A percentile compares a stretch with the other conserved stretches of the same genome.
Evolutionary conservation across 1,140 invertebrate species (phyloP).

Genomic region (Ceratina japonica): DNA sequence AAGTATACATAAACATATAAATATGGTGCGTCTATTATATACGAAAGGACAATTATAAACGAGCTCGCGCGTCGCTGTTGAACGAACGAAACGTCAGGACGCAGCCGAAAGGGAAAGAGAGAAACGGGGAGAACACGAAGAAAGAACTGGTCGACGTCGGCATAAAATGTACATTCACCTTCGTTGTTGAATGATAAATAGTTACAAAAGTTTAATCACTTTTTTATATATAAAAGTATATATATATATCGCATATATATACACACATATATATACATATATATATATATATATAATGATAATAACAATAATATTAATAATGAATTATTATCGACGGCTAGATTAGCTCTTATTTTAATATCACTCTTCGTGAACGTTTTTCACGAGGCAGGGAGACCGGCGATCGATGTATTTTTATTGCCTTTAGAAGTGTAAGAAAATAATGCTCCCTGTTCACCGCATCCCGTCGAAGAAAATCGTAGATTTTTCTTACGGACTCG

Average conservation of each 20-base stretch:
- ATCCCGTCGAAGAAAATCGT: too few relatives aligned
- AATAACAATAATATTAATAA: slow-evolving; percentile 47
- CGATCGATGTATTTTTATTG: slow-evolving; percentile 27
- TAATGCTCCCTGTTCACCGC: background rate
- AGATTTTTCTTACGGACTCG: background rate
- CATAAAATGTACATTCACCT: slow-evolving; percentile 44
- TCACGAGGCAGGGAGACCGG: slow-evolving; percentile 18
- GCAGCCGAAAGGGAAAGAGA: slow-evolving; percentile 16
- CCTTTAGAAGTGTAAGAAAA: background rate
- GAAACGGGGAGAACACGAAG: slow-evolving; percentile 26
- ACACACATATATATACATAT: slow-evolving; percentile 29
- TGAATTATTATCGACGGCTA: slow-evolving; percentile 60
- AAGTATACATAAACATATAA: slow-evolving; percentile 29
- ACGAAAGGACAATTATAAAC: slow-evolving; percentile 38
- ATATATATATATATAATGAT: slow-evolving; percentile 29
- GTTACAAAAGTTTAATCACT: slow-evolving; percentile 68
- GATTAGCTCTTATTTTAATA: slow-evolving; percentile 53
- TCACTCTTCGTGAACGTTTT: slow-evolving; percentile 28
- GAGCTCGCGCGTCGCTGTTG: slow-evolving; percentile 27
- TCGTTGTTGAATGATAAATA: slow-evolving; percentile 69
- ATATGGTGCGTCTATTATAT: slow-evolving; percentile 49
- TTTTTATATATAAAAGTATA: slow-evolving; percentile 68
- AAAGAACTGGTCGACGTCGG: slow-evolving; percentile 9
- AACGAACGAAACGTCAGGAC: slow-evolving; percentile 13
- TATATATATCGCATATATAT: slow-evolving; percentile 46